Percentiles rank a stretch among this genome's conserved stretches.
phyloP scores from a whole-genome alignment of 1,140 invertebrate species.

The Nasonia vitripennis region DNA sequence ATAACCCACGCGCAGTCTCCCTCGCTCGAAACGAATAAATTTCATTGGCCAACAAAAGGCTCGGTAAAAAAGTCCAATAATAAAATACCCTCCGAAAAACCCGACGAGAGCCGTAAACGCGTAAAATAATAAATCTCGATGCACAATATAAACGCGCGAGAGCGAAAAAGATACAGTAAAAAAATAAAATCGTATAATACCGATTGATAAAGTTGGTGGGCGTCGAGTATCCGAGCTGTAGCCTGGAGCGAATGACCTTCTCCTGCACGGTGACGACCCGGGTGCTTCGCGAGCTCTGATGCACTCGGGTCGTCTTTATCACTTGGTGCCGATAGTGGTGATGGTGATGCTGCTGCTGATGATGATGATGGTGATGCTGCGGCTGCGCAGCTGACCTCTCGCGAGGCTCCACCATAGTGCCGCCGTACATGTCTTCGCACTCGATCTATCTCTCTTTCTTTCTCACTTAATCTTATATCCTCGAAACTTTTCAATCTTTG shows the following conservation, averaged over 20 bases:
- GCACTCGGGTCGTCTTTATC: constrained; percentile 70
- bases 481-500: not conserved
- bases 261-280: constrained; percentile 73
- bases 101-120: not conserved
- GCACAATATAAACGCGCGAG: not conserved
- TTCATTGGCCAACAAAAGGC: not conserved
- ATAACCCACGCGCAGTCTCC: too few species aligned
- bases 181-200: constrained; percentile 59
- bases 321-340: constrained; percentile 71
- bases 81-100: not conserved
- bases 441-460: not conserved
- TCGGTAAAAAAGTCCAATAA: not conserved
- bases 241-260: constrained; percentile 72
- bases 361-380: constrained; percentile 49
- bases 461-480: not conserved
- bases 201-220: constrained; percentile 73
- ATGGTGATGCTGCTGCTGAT: constrained; percentile 57
- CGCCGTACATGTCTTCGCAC: constrained; percentile 62
- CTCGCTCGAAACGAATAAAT: not conserved
- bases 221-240: constrained; percentile 73
- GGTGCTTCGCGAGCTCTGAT: constrained; percentile 66
- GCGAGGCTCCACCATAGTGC: constrained; percentile 71
- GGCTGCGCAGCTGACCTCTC: constrained; percentile 46
- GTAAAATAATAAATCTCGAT: not conserved
- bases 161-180: not conserved